Evolutionary conservation across 2,888 invertebrate genomes (phyloP).

Genomic region (Pseudolycoriella hygida): DNA sequence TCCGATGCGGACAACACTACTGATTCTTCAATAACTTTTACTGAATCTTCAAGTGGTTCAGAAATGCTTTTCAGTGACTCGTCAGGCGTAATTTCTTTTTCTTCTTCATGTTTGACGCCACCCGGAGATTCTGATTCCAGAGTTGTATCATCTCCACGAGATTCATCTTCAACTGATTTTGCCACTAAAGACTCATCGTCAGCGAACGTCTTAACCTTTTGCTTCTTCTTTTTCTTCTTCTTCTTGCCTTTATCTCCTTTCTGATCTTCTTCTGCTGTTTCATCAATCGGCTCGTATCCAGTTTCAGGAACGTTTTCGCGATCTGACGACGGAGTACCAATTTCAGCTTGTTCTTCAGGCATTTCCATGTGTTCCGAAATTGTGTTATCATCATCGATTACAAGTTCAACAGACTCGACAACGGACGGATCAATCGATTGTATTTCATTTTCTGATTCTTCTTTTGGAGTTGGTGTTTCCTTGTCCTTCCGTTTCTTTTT

Average conservation of each 20-base stretch:
- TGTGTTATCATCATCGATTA: constrained; percentile 7
- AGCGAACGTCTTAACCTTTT: constrained; percentile 31
- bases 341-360: constrained; percentile 25
- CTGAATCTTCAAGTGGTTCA: constrained; percentile 36
- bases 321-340: constrained; percentile 14
- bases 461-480: not conserved
- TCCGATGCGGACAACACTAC: constrained; percentile 37
- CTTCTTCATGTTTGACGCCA: constrained; percentile 19
- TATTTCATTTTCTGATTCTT: not conserved
- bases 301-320: constrained; percentile 34
- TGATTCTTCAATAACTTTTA: constrained; percentile 49
- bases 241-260: constrained; percentile 23
- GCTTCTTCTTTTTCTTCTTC: constrained; percentile 35
- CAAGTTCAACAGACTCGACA: constrained; percentile 4
- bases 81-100: constrained; percentile 34
- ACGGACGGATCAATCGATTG: constrained; percentile 1
- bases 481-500: constrained; percentile 20
- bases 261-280: constrained; percentile 26
- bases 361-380: constrained; percentile 20
- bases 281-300: constrained; percentile 54
- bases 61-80: constrained; percentile 42
- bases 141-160: constrained; percentile 21
- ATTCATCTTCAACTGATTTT: constrained; percentile 27
- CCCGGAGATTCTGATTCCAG: constrained; percentile 17
- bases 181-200: constrained; percentile 33